Evolutionary conservation across 2,888 invertebrate species (phyloP).

Genomic region (Lithophane socia): DNA sequence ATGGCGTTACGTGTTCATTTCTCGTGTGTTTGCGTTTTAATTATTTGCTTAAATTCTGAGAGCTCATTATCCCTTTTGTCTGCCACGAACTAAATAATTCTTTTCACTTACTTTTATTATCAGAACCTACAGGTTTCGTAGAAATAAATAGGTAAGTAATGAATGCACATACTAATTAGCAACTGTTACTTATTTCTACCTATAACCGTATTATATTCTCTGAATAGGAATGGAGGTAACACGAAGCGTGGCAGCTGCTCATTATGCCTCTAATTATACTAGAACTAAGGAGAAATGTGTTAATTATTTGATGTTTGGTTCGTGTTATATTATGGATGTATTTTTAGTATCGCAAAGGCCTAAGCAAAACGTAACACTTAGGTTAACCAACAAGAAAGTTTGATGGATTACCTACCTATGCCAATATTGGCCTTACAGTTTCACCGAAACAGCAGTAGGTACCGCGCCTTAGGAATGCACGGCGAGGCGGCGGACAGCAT

Average conservation of each 20-base stretch:
- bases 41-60: background rate
- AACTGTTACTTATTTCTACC: conserved; percentile 34
- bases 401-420: too few species aligned
- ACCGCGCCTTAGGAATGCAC: too few species aligned
- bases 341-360: background rate
- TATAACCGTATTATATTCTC: conserved; percentile 38
- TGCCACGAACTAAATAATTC: background rate
- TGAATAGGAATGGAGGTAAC: conserved; percentile 44
- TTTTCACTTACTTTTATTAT: background rate
- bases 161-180: conserved; percentile 61
- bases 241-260: conserved; percentile 43
- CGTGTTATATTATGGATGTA: background rate
- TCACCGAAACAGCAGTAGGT: too few species aligned
- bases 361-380: background rate
- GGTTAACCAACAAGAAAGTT: too few species aligned
- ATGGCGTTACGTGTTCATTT: too few species aligned
- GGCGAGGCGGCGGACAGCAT: too few species aligned
- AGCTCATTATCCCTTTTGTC: conserved; percentile 4
- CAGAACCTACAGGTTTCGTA: conserved; percentile 2
- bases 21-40: background rate
- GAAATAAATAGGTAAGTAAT: conserved; percentile 31
- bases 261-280: conserved; percentile 48
- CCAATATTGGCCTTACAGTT: background rate
- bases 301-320: conserved; percentile 26
- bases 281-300: conserved; percentile 26